Evolutionary conservation across 35 echinoderm and acorn worm species (phyloP).

Genomic region (Nesometra sesokonis): DNA sequence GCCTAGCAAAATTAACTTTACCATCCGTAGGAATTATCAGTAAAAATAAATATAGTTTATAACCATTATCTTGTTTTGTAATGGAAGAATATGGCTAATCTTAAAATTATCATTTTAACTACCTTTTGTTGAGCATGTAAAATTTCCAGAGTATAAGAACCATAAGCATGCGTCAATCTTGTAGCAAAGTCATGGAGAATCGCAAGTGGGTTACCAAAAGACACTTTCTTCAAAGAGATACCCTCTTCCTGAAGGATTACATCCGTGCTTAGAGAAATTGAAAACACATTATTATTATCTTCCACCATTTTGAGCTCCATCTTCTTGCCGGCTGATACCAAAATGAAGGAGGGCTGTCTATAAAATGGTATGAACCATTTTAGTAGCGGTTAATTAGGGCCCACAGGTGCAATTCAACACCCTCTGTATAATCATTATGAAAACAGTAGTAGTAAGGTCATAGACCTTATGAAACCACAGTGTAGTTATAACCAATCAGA

Average conservation of each 20-base stretch:
- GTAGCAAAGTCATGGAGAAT: neutral
- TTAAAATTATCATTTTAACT: neutral
- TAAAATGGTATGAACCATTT: too few species aligned
- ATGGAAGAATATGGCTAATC: too few species aligned
- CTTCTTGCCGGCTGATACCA: neutral
- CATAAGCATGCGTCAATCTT: neutral
- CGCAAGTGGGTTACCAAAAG: neutral
- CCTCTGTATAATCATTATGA: neutral
- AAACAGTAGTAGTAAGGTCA: neutral
- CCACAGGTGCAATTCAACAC: neutral
- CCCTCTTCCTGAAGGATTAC: neutral
- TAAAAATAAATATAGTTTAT: too few species aligned
- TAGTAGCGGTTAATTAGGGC: neutral
- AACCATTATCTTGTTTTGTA: too few species aligned
- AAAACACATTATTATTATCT: neutral
- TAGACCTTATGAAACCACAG: neutral
- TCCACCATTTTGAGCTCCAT: neutral
- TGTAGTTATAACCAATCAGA: neutral
- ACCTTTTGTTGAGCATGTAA: neutral
- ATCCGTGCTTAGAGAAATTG: neutral
- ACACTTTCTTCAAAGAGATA: neutral
- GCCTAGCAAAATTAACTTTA: too few species aligned
- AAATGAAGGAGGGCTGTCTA: too few species aligned
- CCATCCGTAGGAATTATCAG: too few species aligned
- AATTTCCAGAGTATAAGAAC: neutral